Evolutionary conservation across 1,140 invertebrate species (phyloP).

Genomic region (Chionoecetes opilio): DNA sequence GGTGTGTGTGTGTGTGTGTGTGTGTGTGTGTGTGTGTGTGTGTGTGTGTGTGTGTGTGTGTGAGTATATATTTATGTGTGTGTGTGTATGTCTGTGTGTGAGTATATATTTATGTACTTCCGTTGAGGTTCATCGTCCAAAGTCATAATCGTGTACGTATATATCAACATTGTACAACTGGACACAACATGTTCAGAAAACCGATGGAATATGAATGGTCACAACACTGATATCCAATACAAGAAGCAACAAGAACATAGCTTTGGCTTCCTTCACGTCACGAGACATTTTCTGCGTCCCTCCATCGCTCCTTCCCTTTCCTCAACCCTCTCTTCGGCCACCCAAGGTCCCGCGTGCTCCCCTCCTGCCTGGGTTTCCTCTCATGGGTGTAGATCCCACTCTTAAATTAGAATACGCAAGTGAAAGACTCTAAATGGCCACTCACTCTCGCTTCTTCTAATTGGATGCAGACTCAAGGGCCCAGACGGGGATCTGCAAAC

Average conservation of each 20-base stretch:
- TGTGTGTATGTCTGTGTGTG: neutral
- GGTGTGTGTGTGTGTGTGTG: slow-evolving; percentile 33
- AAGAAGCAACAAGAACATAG: no score
- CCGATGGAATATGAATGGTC: no score
- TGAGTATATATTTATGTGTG: neutral
- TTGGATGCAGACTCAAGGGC: slow-evolving; percentile 35
- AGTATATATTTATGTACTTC: slow-evolving; percentile 1
- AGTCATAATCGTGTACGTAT: no score
- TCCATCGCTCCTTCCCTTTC: neutral
- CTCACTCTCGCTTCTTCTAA: slow-evolving; percentile 44
- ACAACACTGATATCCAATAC: no score
- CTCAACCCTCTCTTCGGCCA: neutral
- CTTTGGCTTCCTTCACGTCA: neutral
- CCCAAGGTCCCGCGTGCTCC: no score
- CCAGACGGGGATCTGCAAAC: neutral
- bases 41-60: neutral
- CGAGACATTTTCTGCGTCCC: neutral
- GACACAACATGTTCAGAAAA: no score
- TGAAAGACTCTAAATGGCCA: slow-evolving; percentile 39
- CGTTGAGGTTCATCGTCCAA: no score
- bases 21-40: slow-evolving; percentile 1
- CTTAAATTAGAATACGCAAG: neutral
- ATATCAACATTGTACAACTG: no score
- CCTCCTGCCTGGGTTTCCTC: neutral
- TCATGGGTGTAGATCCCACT: neutral